Conservation (phyloP, 2,888 invertebrate genomes). For the Ophraella communa region DNA sequence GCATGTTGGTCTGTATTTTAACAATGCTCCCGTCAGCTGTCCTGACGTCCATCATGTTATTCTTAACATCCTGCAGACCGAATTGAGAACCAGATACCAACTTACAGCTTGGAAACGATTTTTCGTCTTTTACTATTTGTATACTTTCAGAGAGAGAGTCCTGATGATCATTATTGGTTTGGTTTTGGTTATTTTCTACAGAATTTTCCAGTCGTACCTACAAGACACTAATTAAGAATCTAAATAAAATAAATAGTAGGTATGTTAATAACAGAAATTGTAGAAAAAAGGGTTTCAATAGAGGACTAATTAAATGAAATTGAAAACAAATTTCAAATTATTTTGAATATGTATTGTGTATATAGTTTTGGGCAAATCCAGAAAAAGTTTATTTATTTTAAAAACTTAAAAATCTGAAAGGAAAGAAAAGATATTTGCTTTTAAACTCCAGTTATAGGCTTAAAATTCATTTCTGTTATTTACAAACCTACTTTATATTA, state of each 20-base stretch:
- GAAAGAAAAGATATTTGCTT: too few species aligned
- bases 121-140: conserved; percentile 67
- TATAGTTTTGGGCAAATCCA: too few species aligned
- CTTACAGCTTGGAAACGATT: conserved; percentile 63
- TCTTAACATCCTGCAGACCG: conserved; percentile 54
- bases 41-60: conserved; percentile 68
- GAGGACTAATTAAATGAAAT: too few species aligned
- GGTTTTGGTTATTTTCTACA: conserved; percentile 52
- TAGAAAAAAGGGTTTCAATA: too few species aligned
- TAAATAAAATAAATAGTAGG: neutral
- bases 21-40: conserved; percentile 76
- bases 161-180: conserved; percentile 47
- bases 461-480: too few species aligned
- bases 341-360: too few species aligned
- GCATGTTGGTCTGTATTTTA: conserved; percentile 72
- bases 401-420: too few species aligned
- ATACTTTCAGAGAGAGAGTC: conserved; percentile 45
- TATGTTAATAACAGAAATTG: neutral
- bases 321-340: too few species aligned
- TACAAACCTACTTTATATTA: too few species aligned
- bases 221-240: neutral
- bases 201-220: conserved; percentile 55
- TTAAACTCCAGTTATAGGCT: too few species aligned
- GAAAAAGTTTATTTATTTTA: too few species aligned
- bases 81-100: conserved; percentile 54